Evolutionary conservation across 2,888 invertebrate genomes (phyloP).

Genomic region (Brenthis ino): DNA sequence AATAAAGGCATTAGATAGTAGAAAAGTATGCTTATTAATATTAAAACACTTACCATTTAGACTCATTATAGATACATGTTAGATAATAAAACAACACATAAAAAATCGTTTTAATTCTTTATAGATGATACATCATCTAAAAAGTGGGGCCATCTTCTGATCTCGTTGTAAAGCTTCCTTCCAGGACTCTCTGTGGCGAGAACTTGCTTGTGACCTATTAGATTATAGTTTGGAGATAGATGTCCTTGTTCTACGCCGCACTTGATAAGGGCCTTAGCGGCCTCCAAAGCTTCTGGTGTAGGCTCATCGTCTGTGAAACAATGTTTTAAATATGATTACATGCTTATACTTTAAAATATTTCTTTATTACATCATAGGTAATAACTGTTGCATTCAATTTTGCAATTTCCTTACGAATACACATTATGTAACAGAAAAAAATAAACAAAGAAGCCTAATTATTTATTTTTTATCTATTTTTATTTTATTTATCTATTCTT

Average conservation of each 20-base stretch:
- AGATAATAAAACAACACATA: too few species aligned
- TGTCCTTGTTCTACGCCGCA: constrained; percentile 84
- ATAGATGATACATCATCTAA: constrained; percentile 54
- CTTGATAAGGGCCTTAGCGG: constrained; percentile 80
- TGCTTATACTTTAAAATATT: background rate
- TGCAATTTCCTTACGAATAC: too few species aligned
- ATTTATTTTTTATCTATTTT: too few species aligned
- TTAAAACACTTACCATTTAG: too few species aligned
- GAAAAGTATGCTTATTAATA: too few species aligned
- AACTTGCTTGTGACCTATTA: constrained; percentile 84
- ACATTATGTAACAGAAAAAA: too few species aligned
- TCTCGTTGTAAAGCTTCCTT: constrained; percentile 64
- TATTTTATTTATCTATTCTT: too few species aligned
- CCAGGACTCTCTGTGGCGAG: constrained; percentile 71
- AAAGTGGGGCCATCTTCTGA: constrained; percentile 75
- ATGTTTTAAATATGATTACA: background rate
- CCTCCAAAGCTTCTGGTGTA: constrained; percentile 77
- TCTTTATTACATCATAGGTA: background rate
- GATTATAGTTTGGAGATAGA: constrained; percentile 78
- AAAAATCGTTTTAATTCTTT: constrained; percentile 32
- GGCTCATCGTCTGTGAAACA: constrained; percentile 80
- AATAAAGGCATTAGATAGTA: too few species aligned
- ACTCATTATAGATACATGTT: too few species aligned
- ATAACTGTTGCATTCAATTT: background rate
- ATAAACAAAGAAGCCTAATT: too few species aligned